Evolutionary conservation across 1,140 invertebrate species (phyloP).

Genomic region (Meloidogyne chitwoodi): DNA sequence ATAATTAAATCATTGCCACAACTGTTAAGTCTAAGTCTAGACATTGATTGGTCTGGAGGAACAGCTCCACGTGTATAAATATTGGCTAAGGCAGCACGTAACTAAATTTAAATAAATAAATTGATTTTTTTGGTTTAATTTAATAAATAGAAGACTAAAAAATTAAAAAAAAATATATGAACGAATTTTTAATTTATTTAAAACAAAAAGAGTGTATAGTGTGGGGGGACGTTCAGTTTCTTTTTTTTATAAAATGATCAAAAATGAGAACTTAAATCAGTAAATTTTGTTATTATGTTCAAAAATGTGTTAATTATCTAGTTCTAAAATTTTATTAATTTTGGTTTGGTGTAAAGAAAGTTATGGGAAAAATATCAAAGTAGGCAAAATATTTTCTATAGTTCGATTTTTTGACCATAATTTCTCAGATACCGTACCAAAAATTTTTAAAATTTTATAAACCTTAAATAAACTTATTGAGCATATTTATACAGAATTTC

Average conservation of each 20-base stretch:
- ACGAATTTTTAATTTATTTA: too few species aligned
- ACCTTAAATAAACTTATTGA: not conserved
- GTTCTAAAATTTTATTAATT: not conserved
- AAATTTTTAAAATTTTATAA: not conserved
- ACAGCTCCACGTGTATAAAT: constrained; percentile 55
- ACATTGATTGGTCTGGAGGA: constrained; percentile 28
- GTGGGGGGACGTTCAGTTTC: too few species aligned
- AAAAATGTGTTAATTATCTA: too few species aligned
- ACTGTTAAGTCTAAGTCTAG: constrained; percentile 16
- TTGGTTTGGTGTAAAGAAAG: not conserved
- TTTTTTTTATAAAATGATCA: too few species aligned
- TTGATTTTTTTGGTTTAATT: constrained; percentile 2
- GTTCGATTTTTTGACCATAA: not conserved
- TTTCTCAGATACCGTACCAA: not conserved
- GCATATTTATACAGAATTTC: not conserved
- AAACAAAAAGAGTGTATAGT: not conserved
- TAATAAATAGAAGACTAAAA: not conserved
- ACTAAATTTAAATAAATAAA: constrained; percentile 30
- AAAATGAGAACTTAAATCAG: too few species aligned
- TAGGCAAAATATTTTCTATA: not conserved
- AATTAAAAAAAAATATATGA: too few species aligned
- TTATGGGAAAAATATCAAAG: not conserved
- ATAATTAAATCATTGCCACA: not conserved
- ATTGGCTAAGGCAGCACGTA: constrained; percentile 47
- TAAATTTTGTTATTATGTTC: too few species aligned